Evolutionary conservation across 2,797 vertebrate species (phyloP).

Genomic region (Lagocephalus sceleratus): DNA sequence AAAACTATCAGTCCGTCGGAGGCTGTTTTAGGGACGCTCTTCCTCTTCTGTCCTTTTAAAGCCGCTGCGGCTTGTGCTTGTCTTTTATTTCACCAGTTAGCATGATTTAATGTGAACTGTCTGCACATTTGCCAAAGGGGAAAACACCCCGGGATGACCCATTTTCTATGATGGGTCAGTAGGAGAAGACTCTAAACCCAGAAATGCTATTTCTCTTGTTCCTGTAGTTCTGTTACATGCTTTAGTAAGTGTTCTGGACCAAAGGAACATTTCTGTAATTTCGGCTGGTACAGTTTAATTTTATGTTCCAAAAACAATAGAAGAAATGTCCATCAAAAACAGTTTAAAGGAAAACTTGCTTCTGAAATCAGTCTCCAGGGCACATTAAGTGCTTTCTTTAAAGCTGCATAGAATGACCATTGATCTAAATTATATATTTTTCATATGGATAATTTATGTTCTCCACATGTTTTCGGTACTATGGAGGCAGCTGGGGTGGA

Average conservation of each 20-base stretch:
- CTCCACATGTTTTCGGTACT: conserved; percentile 16
- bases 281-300: background rate
- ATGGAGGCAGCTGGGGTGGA: conserved; percentile 23
- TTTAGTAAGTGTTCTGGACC: background rate
- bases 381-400: conserved; percentile 12
- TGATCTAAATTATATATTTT: conserved; percentile 40
- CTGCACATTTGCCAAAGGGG: too few relatives aligned
- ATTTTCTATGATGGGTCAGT: too few relatives aligned
- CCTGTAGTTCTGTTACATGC: too few relatives aligned
- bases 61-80: conserved; percentile 11
- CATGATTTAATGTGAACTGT: conserved; percentile 2
- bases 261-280: background rate
- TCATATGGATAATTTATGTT: conserved; percentile 52
- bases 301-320: background rate
- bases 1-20: background rate
- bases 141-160: too few relatives aligned
- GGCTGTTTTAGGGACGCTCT: conserved; percentile 2
- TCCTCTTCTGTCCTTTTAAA: background rate
- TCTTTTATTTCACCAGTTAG: conserved; percentile 14
- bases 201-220: too few relatives aligned
- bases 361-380: conserved; percentile 6
- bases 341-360: background rate
- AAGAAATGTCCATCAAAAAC: background rate
- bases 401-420: conserved; percentile 19
- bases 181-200: too few relatives aligned